Conservation (phyloP, 1,140 invertebrate genomes). For the Drosophila parabipectinata region DNA sequence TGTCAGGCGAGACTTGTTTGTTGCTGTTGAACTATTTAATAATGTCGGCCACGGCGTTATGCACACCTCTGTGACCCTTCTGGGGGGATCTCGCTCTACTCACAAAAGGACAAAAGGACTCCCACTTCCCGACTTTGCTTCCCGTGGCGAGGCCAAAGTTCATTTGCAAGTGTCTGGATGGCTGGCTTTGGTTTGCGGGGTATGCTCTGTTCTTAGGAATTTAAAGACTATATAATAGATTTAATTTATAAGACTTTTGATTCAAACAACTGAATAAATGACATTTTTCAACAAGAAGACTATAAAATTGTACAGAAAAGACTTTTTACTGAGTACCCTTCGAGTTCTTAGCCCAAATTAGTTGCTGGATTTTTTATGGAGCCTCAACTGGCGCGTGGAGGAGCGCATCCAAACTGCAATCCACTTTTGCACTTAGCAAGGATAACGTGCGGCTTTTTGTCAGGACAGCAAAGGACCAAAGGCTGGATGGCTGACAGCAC, state of each 20-base stretch:
- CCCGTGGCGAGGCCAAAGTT: slow-evolving; percentile 29
- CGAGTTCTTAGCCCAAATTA: slow-evolving; percentile 18
- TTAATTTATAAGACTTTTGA: no score
- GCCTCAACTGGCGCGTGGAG: slow-evolving; percentile 8
- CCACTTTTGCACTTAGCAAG: slow-evolving; percentile 78
- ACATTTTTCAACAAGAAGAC: no score
- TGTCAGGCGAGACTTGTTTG: slow-evolving; percentile 65
- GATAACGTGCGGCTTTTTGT: slow-evolving; percentile 79
- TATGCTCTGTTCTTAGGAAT: neutral
- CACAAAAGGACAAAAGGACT: slow-evolving; percentile 5
- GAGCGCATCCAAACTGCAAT: slow-evolving; percentile 60
- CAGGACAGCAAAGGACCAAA: slow-evolving; percentile 39
- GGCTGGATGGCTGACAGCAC: slow-evolving; percentile 4
- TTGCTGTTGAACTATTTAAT: slow-evolving; percentile 76
- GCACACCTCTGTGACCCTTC: slow-evolving; percentile 21
- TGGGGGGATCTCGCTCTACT: neutral
- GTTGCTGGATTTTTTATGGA: slow-evolving; percentile 8
- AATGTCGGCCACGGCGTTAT: slow-evolving; percentile 63
- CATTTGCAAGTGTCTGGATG: slow-evolving; percentile 54
- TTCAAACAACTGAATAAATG: no score
- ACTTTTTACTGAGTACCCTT: slow-evolving; percentile 24
- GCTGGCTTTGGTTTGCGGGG: slow-evolving; percentile 2
- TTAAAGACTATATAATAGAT: neutral
- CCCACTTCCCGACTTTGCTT: slow-evolving; percentile 15
- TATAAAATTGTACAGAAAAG: neutral